Evolutionary conservation across 2,888 invertebrate genomes (phyloP).

Genomic region (Lithophane socia): DNA sequence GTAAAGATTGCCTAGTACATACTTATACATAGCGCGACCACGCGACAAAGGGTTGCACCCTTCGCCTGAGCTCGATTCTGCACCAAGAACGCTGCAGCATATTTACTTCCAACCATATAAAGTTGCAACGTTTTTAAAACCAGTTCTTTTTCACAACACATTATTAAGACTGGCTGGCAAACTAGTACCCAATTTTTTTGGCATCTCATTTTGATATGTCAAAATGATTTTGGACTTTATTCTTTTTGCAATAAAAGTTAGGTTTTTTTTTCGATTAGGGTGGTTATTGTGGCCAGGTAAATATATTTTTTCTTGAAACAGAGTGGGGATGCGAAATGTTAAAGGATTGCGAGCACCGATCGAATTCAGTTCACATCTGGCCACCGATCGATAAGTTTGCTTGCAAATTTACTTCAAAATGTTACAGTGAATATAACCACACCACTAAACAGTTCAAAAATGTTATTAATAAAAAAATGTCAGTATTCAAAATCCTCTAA

Average conservation of each 20-base stretch:
- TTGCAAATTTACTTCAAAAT: constrained; percentile 46
- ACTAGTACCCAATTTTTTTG: constrained; percentile 41
- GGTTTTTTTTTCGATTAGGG: constrained; percentile 13
- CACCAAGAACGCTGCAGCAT: constrained; percentile 78
- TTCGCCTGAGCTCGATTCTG: constrained; percentile 82
- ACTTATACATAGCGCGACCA: constrained; percentile 53
- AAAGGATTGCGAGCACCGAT: constrained; percentile 57
- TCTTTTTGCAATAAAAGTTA: constrained; percentile 9
- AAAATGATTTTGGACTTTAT: constrained; percentile 47
- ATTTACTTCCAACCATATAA: constrained; percentile 70
- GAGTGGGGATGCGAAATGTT: constrained; percentile 69
- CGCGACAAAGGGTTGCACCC: constrained; percentile 80
- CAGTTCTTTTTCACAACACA: constrained; percentile 59
- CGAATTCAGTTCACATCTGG: constrained; percentile 61
- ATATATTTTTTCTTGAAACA: constrained; percentile 45
- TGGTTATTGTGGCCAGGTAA: constrained; percentile 47
- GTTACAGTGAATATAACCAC: constrained; percentile 26
- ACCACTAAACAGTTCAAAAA: background rate
- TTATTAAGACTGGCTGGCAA: constrained; percentile 64
- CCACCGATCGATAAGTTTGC: constrained; percentile 61
- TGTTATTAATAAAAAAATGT: constrained; percentile 2
- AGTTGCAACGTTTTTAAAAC: constrained; percentile 63
- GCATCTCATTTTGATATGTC: constrained; percentile 20
- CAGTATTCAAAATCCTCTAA: constrained; percentile 5
- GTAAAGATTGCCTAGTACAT: constrained; percentile 63